Base-by-base conservation (phyloP, 2,797 vertebrate species). In the Hozukius guyotensis region DNA sequence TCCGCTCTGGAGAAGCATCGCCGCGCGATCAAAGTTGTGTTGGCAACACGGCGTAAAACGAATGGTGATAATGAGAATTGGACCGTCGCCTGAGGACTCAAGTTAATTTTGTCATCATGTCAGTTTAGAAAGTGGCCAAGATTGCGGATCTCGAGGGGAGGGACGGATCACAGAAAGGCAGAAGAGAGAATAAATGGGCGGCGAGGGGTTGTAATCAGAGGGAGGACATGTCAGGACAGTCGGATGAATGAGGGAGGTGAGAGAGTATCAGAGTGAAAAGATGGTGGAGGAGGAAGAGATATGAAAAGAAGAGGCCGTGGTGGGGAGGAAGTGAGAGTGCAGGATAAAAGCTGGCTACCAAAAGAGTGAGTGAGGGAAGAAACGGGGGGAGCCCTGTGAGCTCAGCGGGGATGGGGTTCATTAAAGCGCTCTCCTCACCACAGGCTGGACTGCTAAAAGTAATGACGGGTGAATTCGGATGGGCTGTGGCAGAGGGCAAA, bases 391-490 rank as follows among this genome's bases (percentile, higher is more conserved):
- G 82, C 63, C 81, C 76, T 92, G 85, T 82, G 88, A 91, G 87
- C 91, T 79, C 92, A 89, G 93, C 80, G 8, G 88, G 92, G 85
- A 90, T 70, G 86, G 72, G 80, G 75, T 94, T 95, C 92, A 94
- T 95, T 95, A 89, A 84, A 86, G 83, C 59, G 64, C 83, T 86
- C 85, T 73, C 68, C 81, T 90, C 87, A 86, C 90, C 85, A 76
- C 92, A 84, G 90, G 70, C 77, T 75, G 64, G 87, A 87, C 91
- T 87, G 75, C 82, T 87, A 61, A 86, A 49, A 90, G 86, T 94
- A 94, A 95, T 93, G 90, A 92, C 66, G 81, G 88, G 81, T 90
- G 83, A 84, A 91, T 92, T 90, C 83, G 89, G 91, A 93, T 84
- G 88, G 88, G 79, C 88, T 78, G 89, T 84, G 87, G 90, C 85